Conservation (phyloP, 2,888 invertebrate species). For the Mythimna albipuncta region DNA sequence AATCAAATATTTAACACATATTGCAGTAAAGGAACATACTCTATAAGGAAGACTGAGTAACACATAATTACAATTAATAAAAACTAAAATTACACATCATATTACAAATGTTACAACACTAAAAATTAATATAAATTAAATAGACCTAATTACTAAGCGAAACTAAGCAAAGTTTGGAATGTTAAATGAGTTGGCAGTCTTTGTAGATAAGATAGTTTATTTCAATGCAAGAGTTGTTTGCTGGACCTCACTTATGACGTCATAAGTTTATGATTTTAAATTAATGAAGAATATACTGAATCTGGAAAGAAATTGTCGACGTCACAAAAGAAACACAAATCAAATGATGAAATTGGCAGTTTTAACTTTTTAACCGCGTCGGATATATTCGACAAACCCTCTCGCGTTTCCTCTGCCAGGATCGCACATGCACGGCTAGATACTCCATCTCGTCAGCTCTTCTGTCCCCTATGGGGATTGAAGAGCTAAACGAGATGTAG, state of each 20-base stretch:
- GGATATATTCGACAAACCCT: too few relatives aligned
- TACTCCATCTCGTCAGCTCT: too few relatives aligned
- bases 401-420: too few relatives aligned
- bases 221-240: constrained; percentile 37
- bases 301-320: background rate
- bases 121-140: constrained; percentile 77
- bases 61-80: constrained; percentile 57
- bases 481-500: too few relatives aligned
- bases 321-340: background rate
- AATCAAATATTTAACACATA: constrained; percentile 50
- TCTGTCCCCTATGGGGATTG: too few relatives aligned
- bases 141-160: constrained; percentile 57
- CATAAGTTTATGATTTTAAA: background rate
- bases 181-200: constrained; percentile 76
- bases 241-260: constrained; percentile 26
- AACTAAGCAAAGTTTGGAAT: constrained; percentile 77
- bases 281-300: background rate
- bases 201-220: constrained; percentile 60
- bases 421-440: too few relatives aligned
- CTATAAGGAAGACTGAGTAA: constrained; percentile 66
- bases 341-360: background rate
- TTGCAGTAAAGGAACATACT: constrained; percentile 61
- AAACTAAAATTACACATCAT: constrained; percentile 56
- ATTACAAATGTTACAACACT: constrained; percentile 70
- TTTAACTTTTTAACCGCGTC: too few relatives aligned